Base-by-base conservation (phyloP, 1,140 invertebrate species). In the Apis cerana region DNA sequence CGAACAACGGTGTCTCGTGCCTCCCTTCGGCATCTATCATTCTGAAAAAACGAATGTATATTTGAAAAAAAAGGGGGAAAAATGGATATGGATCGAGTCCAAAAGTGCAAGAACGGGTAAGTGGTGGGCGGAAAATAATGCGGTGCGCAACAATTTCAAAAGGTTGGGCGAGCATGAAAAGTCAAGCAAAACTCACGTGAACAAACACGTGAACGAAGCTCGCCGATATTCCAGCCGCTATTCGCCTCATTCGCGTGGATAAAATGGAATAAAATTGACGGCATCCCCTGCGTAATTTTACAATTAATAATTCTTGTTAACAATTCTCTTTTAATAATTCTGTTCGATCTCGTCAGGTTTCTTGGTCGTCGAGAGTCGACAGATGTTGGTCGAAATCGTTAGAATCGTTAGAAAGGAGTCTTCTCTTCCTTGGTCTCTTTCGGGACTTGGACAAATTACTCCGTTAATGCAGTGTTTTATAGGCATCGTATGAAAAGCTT, bases 391-490 rank as follows among this genome's bases (percentile, higher is more conserved):
- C 33, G 33, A 43, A 7, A 43, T 43, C 33, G 33, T 43, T 43
- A 33, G 33, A 7, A 43, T 43, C 33, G 33, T 43, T 43, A 33
- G 33, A 33, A 33, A 33, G 4, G 4, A 33, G 4, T 5, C 33
- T n/a, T n/a, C 33, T 43, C 33, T 43, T 43, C 33, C 33, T 43
- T 43, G 33, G 0, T 43, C 33, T 7, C 23, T 23, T 64, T 8
- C 27, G 23, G 50, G 11, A 69, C 23, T 13, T 3, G 11, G 61
- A 80, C 70, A 54, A 74, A 80, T 74, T 80, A 74, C 59, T 52
- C 21, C 69, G 62, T 74, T 80, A 74, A 80, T 80, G 69, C 69
- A 65, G 61, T 65, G 78, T 27, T 74, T 74, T 64, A 74, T 65
- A 74, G 69, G 21, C 50, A 50, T 23, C 78, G 69, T 23, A 56